These are phyloP conservation scores for Cephus runcator DNA, from an alignment of 2,888 invertebrate species.

Conservation along the genomic window DNA sequence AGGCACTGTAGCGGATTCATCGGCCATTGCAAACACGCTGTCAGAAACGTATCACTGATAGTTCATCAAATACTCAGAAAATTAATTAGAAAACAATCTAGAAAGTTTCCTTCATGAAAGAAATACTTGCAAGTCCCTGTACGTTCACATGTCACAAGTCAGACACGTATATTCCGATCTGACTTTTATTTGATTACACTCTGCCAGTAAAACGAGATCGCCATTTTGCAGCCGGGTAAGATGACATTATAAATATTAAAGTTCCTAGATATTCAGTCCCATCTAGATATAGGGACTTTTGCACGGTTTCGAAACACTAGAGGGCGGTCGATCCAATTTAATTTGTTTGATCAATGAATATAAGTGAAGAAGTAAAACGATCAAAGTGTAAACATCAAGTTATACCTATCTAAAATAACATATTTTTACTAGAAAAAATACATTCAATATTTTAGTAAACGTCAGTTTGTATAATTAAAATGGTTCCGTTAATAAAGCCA, in stretches of 20 bases:
- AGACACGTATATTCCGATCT: constrained; percentile 23
- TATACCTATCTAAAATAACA: not conserved
- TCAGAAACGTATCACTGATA: constrained; percentile 57
- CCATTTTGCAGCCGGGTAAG: constrained; percentile 39
- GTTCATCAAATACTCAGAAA: constrained; percentile 37
- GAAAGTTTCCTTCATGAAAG: not conserved
- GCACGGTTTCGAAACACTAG: not conserved
- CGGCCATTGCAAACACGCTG: constrained; percentile 61
- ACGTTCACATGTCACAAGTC: constrained; percentile 46
- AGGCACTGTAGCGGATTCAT: constrained; percentile 56
- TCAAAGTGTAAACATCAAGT: not conserved
- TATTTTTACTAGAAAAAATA: not conserved
- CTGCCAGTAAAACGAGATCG: constrained; percentile 33
- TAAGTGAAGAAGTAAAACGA: not conserved
- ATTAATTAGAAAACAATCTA: not conserved
- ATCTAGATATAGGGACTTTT: not conserved
- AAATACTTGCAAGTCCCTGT: constrained; percentile 13
- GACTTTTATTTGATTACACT: constrained; percentile 33
- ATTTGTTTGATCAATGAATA: constrained; percentile 44
- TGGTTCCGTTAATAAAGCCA: not conserved
- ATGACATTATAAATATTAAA: not conserved
- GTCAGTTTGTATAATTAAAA: not conserved
- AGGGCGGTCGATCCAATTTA: constrained; percentile 14
- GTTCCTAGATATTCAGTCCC: not conserved
- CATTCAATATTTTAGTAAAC: not conserved